Base-by-base conservation (phyloP, 1,140 invertebrate genomes). In the Drosophila dunni region DNA sequence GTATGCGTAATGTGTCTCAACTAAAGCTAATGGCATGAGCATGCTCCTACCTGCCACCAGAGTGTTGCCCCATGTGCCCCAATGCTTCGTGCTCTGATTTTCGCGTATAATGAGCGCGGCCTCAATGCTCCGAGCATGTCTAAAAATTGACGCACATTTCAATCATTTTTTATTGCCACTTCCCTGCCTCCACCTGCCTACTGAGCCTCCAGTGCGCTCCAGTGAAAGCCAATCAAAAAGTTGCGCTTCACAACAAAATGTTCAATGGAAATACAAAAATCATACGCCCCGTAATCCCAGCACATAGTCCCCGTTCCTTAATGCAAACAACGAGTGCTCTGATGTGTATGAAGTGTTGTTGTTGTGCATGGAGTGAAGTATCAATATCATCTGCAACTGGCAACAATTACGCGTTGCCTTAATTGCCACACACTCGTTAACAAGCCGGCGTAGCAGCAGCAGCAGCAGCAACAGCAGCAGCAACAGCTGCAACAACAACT, bases 401-500 rank as follows among this genome's bases (percentile, higher is more conserved):
- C 79, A 88, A 83, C 83, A 88, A 88, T 88, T 88, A 83, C 84
- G 80, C 84, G 84, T 29, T 73, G 84, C 84, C 83, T 89, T 88
- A 88, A 88, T 88, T 88, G 83, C 83, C 79, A 62, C 72, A 83
- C 20, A 62, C 51, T 73, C 81, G 81, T 73, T 84, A 80, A 84
- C 75, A 80, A 64, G 63, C 70, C 60, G 58, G 46, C 56, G 67
- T 36, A 65, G 11, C 20, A 24, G 3, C 44, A 58, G 24, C 36
- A 56, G 68, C 76, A 54, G 29, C 71, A 69, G 48, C 58, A 66
- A 58, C 51, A 74, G 48, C 72, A 66, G 58, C 51, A 74, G 48
- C 73, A 77, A 44, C 60, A 54, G 42, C n/a, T 17, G 10, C 58
- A 61, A 60, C 57, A 60, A 46, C 42, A 61, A 42, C 53, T 40